Evolutionary conservation across 64 coral and sea anemone genomes (phyloP), one percentile per base, ranked within the genome.

Genomic region (Dendronephthya gigantea): DNA sequence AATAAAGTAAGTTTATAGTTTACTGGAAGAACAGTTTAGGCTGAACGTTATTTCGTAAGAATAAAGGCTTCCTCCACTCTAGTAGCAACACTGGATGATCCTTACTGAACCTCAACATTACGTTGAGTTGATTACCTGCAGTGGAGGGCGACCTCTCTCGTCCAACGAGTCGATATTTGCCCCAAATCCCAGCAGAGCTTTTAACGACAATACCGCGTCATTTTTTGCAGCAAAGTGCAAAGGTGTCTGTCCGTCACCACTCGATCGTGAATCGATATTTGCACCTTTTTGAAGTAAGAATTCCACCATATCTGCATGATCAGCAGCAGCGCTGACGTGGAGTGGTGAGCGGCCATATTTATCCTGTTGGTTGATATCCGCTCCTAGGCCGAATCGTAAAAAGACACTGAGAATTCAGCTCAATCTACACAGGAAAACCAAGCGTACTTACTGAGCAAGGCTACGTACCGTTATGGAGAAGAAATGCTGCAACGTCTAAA

Each of bases 251-350:
- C 72, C 72, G 17, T 79, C 72, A 33, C 72, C 72, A 12, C 11
- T 79, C 32, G 72, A 79, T 79, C 4, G 4, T 17, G 32, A 36
- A 19, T 79, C 36, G 30, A 79, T 79, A 8, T 79, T 19, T 11
- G 72, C 72, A 29, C 72, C 72, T 8, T 35, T 79, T 79, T 79
- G 31, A 34, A 79, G 72, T 19, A 79, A 35, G 72, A 79, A 79
- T 39, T 79, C 72, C 31, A 79, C 72, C 72, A 79, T 79, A 35
- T 79, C 72, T 37, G 32, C 31, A 79, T 79, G 72, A 79, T 79
- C 72, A 15, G 72, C 31, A 0, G 72, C 72, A 15, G 72, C 72
- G 37, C 72, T 35, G 15, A 79, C 72, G 37, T 79, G 72, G 1
- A 79, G 72, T 0, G 72, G 32, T 14, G 72, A 79, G 36, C 72